Evolutionary conservation across 2,797 vertebrate species (phyloP).

Genomic region (Carapus acus): DNA sequence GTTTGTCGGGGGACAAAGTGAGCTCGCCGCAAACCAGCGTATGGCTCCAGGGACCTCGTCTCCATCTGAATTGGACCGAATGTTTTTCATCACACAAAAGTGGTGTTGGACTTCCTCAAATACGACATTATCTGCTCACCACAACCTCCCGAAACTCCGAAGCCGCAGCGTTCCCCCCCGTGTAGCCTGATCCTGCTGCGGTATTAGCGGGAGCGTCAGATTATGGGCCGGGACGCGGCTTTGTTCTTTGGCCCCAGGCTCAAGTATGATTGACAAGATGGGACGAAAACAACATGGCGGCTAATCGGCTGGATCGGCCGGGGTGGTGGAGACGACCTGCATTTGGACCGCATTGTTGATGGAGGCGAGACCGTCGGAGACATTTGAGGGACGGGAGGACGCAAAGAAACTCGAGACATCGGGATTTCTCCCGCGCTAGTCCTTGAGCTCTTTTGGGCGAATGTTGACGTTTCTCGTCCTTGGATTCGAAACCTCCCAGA

Average conservation of each 20-base stretch:
- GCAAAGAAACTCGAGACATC: no score
- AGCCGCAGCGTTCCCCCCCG: slow-evolving; percentile 22
- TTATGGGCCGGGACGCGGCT: slow-evolving; percentile 14
- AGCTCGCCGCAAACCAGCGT: slow-evolving; percentile 12
- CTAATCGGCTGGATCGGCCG: background rate
- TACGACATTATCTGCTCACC: slow-evolving; percentile 27
- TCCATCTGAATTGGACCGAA: slow-evolving; percentile 16
- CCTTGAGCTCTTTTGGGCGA: no score
- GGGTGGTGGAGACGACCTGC: no score
- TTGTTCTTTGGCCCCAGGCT: slow-evolving; percentile 22
- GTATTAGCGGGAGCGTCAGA: slow-evolving; percentile 3
- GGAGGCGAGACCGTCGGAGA: no score
- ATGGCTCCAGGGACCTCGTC: slow-evolving; percentile 28
- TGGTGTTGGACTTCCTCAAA: slow-evolving; percentile 54
- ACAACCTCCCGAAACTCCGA: slow-evolving; percentile 36
- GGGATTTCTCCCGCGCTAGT: no score
- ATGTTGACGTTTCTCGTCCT: no score
- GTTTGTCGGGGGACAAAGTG: slow-evolving; percentile 7
- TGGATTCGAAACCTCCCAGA: no score
- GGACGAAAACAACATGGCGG: slow-evolving; percentile 8
- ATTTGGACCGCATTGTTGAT: no score
- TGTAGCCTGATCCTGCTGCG: slow-evolving; percentile 18
- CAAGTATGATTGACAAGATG: slow-evolving; percentile 7
- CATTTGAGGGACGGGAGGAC: no score
- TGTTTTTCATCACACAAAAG: slow-evolving; percentile 25